A percentile compares a stretch with the other conserved stretches of the same genome.
phyloP scores from a whole-genome alignment of 2,888 invertebrate species.

The Morpho achilles region DNA sequence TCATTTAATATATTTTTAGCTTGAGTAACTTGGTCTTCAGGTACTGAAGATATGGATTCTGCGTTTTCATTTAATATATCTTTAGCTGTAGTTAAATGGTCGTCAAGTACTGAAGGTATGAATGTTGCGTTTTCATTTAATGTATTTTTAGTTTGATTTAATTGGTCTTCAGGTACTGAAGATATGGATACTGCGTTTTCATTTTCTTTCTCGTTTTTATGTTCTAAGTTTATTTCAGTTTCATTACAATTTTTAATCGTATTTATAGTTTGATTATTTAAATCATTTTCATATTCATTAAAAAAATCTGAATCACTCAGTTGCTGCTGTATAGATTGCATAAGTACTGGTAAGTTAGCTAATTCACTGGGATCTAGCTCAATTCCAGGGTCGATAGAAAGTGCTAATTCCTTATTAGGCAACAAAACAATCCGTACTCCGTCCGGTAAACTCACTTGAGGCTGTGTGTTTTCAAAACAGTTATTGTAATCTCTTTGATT shows the following conservation, averaged over 20 bases:
- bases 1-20: not conserved
- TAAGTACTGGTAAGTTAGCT: conserved; percentile 34
- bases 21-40: not conserved
- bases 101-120: not conserved
- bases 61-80: not conserved
- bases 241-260: not conserved
- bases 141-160: not conserved
- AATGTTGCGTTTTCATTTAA: not conserved
- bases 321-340: conserved; percentile 40
- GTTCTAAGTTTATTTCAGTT: not conserved
- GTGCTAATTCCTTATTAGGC: conserved; percentile 38
- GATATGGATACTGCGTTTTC: not conserved
- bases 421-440: conserved; percentile 41
- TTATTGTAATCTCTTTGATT: not conserved
- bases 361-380: conserved; percentile 33
- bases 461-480: not conserved
- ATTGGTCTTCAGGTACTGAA: not conserved
- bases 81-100: no score
- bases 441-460: conserved; percentile 32
- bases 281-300: not conserved
- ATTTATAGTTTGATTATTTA: not conserved
- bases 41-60: not conserved
- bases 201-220: not conserved
- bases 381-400: conserved; percentile 34
- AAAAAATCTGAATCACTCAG: conserved; percentile 21